phyloP scores from a whole-genome alignment of 2,888 invertebrate species.

The Heliconius sara region DNA sequence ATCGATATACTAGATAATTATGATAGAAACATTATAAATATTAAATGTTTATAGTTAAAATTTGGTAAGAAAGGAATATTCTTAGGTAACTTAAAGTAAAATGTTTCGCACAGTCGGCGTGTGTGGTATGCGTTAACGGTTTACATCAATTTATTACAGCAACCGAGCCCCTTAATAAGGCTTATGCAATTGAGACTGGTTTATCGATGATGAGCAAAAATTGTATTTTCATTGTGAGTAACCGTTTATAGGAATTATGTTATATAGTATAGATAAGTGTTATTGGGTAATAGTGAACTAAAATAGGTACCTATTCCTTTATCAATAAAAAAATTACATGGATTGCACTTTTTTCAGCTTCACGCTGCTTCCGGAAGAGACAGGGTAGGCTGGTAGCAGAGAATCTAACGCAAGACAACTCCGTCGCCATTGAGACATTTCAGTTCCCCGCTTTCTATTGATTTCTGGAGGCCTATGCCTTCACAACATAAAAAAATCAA shows the following conservation, averaged over 20 bases:
- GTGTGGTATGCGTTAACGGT: slow-evolving; percentile 49
- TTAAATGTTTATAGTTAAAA: not conserved
- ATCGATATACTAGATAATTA: not conserved
- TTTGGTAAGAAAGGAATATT: not conserved
- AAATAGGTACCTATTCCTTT: not conserved
- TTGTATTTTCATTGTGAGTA: slow-evolving; percentile 16
- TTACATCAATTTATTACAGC: slow-evolving; percentile 63
- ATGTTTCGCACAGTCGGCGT: slow-evolving; percentile 25
- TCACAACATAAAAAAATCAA: no score
- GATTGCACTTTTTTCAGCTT: not conserved
- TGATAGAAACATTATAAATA: not conserved
- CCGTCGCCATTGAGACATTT: no score
- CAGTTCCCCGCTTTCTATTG: no score
- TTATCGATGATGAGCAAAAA: slow-evolving; percentile 36
- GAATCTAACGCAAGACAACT: no score
- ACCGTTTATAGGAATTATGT: not conserved
- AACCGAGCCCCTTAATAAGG: slow-evolving; percentile 65
- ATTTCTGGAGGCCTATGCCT: no score
- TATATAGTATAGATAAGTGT: not conserved
- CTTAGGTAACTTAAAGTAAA: not conserved
- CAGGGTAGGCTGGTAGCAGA: no score
- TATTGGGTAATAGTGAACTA: not conserved
- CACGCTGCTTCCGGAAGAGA: no score
- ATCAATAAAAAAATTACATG: not conserved
- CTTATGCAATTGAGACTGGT: slow-evolving; percentile 46